phyloP scores from a whole-genome alignment of 2,797 vertebrate species.

The Borostomias antarcticus region DNA sequence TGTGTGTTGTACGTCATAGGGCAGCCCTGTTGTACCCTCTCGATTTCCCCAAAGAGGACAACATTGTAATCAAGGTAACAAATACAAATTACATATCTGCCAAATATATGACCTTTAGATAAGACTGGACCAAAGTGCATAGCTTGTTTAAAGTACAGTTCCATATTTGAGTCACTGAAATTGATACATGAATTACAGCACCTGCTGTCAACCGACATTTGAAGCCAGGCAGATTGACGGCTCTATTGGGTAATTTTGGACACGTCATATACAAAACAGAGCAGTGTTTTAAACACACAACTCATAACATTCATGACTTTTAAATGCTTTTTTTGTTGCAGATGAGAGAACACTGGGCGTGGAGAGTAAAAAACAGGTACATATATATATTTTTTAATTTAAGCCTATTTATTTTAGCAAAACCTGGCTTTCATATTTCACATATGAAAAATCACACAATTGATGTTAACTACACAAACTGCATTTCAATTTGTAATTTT shows the following conservation, averaged over 20 bases:
- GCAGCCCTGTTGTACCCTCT: neutral
- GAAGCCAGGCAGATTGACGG: constrained; percentile 68
- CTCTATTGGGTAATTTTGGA: constrained; percentile 50
- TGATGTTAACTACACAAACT: neutral
- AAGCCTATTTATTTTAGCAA: no score
- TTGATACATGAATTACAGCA: constrained; percentile 38
- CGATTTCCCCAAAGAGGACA: constrained; percentile 40
- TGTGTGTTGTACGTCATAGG: constrained; percentile 31
- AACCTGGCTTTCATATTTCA: no score
- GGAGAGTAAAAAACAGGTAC: constrained; percentile 50
- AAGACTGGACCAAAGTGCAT: no score
- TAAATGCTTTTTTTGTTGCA: constrained; percentile 41
- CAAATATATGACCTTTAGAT: neutral
- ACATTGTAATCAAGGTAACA: constrained; percentile 48
- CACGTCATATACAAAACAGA: neutral
- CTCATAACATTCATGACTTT: neutral
- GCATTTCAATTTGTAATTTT: no score
- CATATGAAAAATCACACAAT: no score
- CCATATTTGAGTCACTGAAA: neutral
- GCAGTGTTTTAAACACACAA: neutral
- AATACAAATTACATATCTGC: neutral
- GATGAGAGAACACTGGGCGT: constrained; percentile 18
- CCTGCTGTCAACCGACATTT: constrained; percentile 69
- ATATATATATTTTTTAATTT: constrained; percentile 1
- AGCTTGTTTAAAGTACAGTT: neutral